Evolutionary conservation across 2,888 invertebrate genomes (phyloP), one percentile per base, ranked within the genome.

Genomic region (Acanthacorydalis orientalis): DNA sequence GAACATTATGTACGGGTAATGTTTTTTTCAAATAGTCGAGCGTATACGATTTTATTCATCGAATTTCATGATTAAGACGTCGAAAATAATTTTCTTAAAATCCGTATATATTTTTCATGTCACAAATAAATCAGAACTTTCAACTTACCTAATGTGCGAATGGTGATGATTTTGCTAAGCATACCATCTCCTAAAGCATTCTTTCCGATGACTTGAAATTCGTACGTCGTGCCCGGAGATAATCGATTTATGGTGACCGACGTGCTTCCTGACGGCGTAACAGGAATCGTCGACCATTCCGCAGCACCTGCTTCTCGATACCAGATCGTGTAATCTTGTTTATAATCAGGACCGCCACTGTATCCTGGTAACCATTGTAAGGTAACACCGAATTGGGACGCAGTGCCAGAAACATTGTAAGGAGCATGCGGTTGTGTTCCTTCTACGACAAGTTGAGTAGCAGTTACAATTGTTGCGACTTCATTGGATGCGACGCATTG

Each of bases 361-460:
- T 95, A 89, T 3, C 92, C 95, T 10, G 96, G 93, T 64, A 90
- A 74, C 95, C 96, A 96, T 53, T 80, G 79, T 49, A 96, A 70
- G 46, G 87, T 87, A 50, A 93, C 92, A 51, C 88, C 80, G 65
- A 91, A 92, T 68, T 90, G 86, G 1, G 84, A 86, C 40, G 91
- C 84, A 43, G 83, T 81, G 37, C 89, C 92, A 31, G 89, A 84
- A 50, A 96, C 79, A 68, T 96, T 96, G 73, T 90, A 90, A 0
- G 96, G 96, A 40, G 96, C 93, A 69, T 96, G 95, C 12, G 95
- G 95, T 60, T 93, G 91, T 12, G 95, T 95, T 51, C 92, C 92
- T 68, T 90, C 88, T 55, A 91, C 85, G 55, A 90, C 87, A 51
- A 91, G 70, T 63, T 89, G 89, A 44, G 90, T 89, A 54, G 86